These are phyloP conservation scores for Megaceryle torquata DNA, from an alignment of 2,113 vertebrate species.

Conservation along the genomic window DNA sequence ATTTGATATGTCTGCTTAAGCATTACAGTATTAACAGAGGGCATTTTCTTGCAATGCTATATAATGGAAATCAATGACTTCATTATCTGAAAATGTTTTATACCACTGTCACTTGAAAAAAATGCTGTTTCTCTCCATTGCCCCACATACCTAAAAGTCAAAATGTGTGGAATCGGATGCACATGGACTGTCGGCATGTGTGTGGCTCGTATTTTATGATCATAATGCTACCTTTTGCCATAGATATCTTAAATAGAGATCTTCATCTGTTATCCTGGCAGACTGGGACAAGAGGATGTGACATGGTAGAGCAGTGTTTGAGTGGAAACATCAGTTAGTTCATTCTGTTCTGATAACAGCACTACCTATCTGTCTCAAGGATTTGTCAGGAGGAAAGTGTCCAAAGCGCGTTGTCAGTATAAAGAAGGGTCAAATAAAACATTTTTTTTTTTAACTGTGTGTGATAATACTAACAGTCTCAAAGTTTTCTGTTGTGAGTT, in stretches of 20 bases:
- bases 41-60: background rate
- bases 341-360: background rate
- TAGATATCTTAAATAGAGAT: background rate
- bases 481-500: background rate
- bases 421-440: background rate
- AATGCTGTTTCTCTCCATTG: background rate
- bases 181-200: background rate
- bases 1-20: constrained; percentile 15
- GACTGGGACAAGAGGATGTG: background rate
- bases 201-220: background rate
- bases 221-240: background rate
- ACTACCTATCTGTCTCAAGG: background rate
- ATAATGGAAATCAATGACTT: constrained; percentile 25
- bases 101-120: background rate
- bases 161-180: background rate
- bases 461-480: background rate
- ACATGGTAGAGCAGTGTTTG: background rate
- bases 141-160: background rate
- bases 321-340: background rate
- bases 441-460: no score
- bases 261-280: background rate
- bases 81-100: constrained; percentile 22
- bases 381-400: background rate
- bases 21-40: constrained; percentile 1
- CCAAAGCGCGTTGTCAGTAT: background rate